Evolutionary conservation across 2,888 invertebrate species (phyloP).

Genomic region (Brachyopa scutellaris): DNA sequence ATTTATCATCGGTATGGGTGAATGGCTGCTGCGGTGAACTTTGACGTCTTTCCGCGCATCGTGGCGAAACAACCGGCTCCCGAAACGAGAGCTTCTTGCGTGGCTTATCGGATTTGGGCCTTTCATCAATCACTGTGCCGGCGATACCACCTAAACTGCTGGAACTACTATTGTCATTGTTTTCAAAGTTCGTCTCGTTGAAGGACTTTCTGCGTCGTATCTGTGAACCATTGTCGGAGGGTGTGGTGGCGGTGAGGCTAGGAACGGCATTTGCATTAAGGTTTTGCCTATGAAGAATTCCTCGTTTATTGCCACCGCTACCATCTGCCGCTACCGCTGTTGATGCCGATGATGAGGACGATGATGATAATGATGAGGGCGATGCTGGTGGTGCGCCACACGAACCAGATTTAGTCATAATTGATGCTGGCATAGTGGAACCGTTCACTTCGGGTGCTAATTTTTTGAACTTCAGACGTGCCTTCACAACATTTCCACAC

Average conservation of each 20-base stretch:
- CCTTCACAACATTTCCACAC: slow-evolving; percentile 65
- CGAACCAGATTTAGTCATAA: no score
- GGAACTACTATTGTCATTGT: slow-evolving; percentile 76
- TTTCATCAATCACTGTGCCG: slow-evolving; percentile 76
- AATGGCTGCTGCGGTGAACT: slow-evolving; percentile 77
- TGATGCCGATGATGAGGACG: slow-evolving; percentile 58
- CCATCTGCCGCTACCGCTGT: slow-evolving; percentile 61
- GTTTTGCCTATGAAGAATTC: slow-evolving; percentile 77
- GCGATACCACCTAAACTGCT: slow-evolving; percentile 76
- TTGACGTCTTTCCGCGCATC: slow-evolving; percentile 74
- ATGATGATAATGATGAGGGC: slow-evolving; percentile 24
- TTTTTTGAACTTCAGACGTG: slow-evolving; percentile 78
- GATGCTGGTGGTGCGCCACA: slow-evolving; percentile 52
- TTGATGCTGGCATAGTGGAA: slow-evolving; percentile 33
- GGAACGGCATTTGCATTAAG: slow-evolving; percentile 53
- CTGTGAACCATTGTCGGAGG: slow-evolving; percentile 64
- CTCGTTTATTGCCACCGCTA: slow-evolving; percentile 74
- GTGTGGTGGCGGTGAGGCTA: slow-evolving; percentile 12
- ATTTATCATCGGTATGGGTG: slow-evolving; percentile 75
- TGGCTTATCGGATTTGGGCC: slow-evolving; percentile 83
- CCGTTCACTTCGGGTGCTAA: slow-evolving; percentile 67
- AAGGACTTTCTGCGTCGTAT: slow-evolving; percentile 78
- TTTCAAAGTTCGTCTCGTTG: slow-evolving; percentile 75
- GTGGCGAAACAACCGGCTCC: slow-evolving; percentile 84
- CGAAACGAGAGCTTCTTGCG: slow-evolving; percentile 94